phyloP scores from a whole-genome alignment of 2,888 invertebrate species.

The Hermaeophaga mercurialis region DNA sequence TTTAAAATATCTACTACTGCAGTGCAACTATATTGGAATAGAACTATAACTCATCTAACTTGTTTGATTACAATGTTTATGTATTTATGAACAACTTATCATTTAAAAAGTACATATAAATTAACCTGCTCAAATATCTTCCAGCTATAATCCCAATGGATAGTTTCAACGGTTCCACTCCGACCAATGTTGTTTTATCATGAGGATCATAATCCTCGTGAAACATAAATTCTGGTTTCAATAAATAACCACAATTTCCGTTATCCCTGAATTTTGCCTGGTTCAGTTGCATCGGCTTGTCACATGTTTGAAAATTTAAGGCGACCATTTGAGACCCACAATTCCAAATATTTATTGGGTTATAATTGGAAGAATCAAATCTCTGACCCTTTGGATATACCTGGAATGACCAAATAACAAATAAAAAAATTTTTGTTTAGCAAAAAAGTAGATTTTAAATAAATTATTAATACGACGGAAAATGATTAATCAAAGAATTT shows the following conservation, averaged over 20 bases:
- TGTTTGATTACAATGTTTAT: too few species aligned
- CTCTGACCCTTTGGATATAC: slow-evolving; percentile 95
- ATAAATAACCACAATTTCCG: slow-evolving; percentile 88
- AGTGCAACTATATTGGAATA: too few species aligned
- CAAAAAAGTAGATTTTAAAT: too few species aligned
- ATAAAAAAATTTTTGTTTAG: too few species aligned
- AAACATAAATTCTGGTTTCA: slow-evolving; percentile 90
- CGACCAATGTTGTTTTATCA: slow-evolving; percentile 66
- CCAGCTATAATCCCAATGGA: slow-evolving; percentile 85
- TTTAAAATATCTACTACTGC: too few species aligned
- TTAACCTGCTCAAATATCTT: slow-evolving; percentile 78
- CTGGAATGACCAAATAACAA: slow-evolving; percentile 63
- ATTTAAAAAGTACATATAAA: neutral
- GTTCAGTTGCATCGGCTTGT: slow-evolving; percentile 96
- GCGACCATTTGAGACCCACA: slow-evolving; percentile 97
- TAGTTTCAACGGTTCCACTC: slow-evolving; percentile 67
- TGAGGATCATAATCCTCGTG: slow-evolving; percentile 79
- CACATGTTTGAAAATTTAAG: slow-evolving; percentile 95
- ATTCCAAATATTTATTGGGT: slow-evolving; percentile 95
- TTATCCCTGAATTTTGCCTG: slow-evolving; percentile 92
- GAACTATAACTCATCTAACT: too few species aligned
- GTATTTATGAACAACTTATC: too few species aligned
- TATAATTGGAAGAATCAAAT: slow-evolving; percentile 96
- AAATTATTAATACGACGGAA: too few species aligned
- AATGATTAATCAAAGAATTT: too few species aligned